Percentiles rank a stretch among this genome's conserved stretches.
phyloP scores from a whole-genome alignment of 2,888 invertebrate species.

The Ecliptopera silaceata region DNA sequence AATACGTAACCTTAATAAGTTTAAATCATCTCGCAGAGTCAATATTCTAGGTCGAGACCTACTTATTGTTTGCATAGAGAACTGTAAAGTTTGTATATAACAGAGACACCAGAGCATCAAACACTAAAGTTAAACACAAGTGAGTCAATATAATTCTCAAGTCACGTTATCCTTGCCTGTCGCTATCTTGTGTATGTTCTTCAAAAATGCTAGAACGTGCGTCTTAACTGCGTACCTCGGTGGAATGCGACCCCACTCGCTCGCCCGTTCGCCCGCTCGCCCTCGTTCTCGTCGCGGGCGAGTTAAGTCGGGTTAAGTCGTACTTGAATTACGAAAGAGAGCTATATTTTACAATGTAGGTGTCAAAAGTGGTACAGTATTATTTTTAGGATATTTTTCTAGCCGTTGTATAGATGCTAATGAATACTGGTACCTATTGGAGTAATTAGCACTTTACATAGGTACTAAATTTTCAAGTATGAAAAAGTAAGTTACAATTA shows the following conservation, averaged over 20 bases:
- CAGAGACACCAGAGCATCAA: neutral
- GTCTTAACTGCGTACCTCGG: too few species aligned
- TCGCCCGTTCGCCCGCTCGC: too few species aligned
- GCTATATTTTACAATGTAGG: neutral
- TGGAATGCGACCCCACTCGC: too few species aligned
- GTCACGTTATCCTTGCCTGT: conserved; percentile 5
- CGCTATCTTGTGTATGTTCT: neutral
- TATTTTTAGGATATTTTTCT: neutral
- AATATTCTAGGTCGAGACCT: too few species aligned
- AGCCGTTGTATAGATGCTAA: conserved; percentile 7
- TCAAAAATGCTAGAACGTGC: conserved; percentile 8
- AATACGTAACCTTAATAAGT: too few species aligned
- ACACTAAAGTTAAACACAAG: neutral
- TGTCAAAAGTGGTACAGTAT: neutral
- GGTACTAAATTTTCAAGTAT: too few species aligned
- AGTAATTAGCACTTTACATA: neutral
- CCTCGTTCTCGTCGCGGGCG: too few species aligned
- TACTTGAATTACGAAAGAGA: neutral
- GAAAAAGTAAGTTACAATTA: too few species aligned
- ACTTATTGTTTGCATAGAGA: too few species aligned
- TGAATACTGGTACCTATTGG: conserved; percentile 1
- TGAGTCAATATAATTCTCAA: conserved; percentile 3
- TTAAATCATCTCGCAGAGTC: too few species aligned
- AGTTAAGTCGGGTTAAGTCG: too few species aligned
- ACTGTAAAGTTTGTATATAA: neutral